These are phyloP conservation scores for Neodiprion pinetum DNA, from an alignment of 1,140 invertebrate genomes.

Conservation along the genomic window DNA sequence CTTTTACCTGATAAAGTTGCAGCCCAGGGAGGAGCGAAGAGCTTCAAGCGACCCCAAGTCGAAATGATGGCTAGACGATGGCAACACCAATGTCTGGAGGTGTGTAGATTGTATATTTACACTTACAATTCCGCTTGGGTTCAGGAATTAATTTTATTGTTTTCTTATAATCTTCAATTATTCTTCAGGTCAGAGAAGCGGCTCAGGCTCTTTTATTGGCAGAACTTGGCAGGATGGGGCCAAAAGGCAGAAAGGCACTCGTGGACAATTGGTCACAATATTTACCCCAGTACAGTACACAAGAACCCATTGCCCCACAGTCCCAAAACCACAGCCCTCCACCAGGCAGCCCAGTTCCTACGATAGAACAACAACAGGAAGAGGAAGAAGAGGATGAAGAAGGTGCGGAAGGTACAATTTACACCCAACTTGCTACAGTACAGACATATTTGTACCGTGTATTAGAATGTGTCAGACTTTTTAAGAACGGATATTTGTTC, in stretches of 20 bases:
- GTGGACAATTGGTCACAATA: conserved; percentile 96
- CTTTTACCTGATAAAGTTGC: conserved; percentile 90
- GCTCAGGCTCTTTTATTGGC: conserved; percentile 94
- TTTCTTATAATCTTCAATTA: background rate
- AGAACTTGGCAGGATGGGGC: conserved; percentile 88
- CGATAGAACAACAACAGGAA: conserved; percentile 66
- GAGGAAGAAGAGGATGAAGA: conserved; percentile 89
- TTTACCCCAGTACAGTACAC: conserved; percentile 83
- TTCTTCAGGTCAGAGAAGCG: conserved; percentile 81
- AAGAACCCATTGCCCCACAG: conserved; percentile 60
- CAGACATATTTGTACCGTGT: no score
- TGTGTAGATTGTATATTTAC: conserved; percentile 46
- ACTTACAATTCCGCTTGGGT: background rate
- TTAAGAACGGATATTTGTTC: no score
- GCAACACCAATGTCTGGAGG: conserved; percentile 98
- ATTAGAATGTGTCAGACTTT: no score
- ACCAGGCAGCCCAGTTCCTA: conserved; percentile 53
- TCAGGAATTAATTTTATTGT: no score
- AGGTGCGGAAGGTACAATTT: conserved; percentile 57
- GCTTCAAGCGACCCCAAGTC: conserved; percentile 91
- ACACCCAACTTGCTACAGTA: no score
- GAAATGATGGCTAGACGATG: conserved; percentile 97
- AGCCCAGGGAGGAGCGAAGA: conserved; percentile 72
- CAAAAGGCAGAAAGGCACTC: conserved; percentile 89
- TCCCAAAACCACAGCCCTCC: conserved; percentile 52